Evolutionary conservation across 2,888 invertebrate genomes (phyloP), one percentile per base, ranked within the genome.

Genomic region (Polymixis lichenea): DNA sequence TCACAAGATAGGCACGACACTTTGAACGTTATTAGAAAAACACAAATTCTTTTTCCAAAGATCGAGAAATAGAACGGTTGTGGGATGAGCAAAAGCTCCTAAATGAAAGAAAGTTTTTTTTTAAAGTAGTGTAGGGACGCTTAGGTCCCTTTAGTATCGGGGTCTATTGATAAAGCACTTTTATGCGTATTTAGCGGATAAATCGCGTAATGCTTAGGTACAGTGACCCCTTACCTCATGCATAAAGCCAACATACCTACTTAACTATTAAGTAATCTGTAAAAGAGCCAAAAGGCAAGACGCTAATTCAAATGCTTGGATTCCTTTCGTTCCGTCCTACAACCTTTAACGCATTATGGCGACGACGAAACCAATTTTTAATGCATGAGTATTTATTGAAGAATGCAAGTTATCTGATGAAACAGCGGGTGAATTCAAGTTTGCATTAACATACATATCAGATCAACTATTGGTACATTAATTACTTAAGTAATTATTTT

Each of bases 281-380:
- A 0, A 22, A 70, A 32, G 25, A 71, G 25, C 9, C 32, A 28
- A 28, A 19, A 28, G 46, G 58, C 56, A 46, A 66, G 28, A 69
- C 28, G 55, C 46, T 43, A 62, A 68, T 68, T 68, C n/a, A 66
- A 72, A 65, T 70, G 60, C 28, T 65, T 46, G 38, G 22, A 83
- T 68, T 77, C 72, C 56, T 69, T 76, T 76, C 68, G 55, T 65
- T 74, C n/a, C 28, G 58, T 61, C 67, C 46, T 55, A 69, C 64
- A 71, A 71, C 53, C 28, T 75, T 55, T 49, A 58, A 38, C 43
- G 15, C 53, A 67, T 53, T 67, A 43, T n/a, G 17, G 46, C 55
- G 28, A n/a, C 46, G 56, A 62, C 15, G 32, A 70, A 62, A 79
- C 49, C n/a, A 67, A 46, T 66, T 79, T 68, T 56, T 56, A 43